These are phyloP conservation scores for Hipposideros larvatus DNA, from an alignment of 2,797 vertebrate genomes.

Conservation along the genomic window DNA sequence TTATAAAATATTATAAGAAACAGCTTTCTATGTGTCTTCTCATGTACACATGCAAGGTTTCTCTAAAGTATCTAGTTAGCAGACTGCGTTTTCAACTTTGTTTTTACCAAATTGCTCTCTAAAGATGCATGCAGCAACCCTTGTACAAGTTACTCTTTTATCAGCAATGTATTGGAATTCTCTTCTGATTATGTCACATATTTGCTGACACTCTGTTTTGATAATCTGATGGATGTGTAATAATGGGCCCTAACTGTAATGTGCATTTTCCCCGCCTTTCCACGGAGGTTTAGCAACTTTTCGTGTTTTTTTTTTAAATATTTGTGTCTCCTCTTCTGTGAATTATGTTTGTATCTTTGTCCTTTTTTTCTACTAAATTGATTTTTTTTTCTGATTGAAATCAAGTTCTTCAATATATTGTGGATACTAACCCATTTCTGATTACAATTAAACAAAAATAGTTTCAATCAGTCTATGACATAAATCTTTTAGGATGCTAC, in stretches of 20 bases:
- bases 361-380: background rate
- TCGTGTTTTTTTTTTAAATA: background rate
- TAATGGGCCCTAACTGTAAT: background rate
- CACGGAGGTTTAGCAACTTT: background rate
- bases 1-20: background rate
- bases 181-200: background rate
- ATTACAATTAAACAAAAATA: slow-evolving; percentile 24
- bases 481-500: background rate
- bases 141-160: background rate
- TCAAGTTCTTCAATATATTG: background rate
- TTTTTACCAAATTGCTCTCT: background rate
- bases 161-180: background rate
- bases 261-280: background rate
- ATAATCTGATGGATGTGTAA: background rate
- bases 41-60: background rate
- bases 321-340: background rate
- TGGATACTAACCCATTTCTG: background rate
- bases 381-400: background rate
- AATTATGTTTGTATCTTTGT: background rate
- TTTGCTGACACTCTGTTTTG: background rate
- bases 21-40: background rate
- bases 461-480: background rate
- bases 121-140: background rate
- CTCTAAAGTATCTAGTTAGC: background rate
- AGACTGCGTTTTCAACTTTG: background rate